phyloP scores from a whole-genome alignment of 2,888 invertebrate species.

The Stictocephala bisonia region DNA sequence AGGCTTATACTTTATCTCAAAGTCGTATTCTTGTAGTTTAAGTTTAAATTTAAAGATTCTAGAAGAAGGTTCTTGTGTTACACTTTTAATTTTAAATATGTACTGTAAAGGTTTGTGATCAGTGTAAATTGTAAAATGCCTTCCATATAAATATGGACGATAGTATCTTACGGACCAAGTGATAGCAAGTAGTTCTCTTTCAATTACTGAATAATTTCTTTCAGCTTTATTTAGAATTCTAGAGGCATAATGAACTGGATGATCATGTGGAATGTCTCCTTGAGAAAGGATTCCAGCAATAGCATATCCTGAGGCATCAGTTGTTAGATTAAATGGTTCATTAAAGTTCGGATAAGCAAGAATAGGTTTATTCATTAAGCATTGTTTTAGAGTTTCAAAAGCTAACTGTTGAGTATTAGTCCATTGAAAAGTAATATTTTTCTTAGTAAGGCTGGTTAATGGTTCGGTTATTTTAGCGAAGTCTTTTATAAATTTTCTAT shows the following conservation, averaged over 20 bases:
- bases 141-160: background rate
- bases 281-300: background rate
- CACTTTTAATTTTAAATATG: background rate
- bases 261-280: background rate
- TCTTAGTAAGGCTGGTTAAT: background rate
- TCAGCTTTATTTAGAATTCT: background rate
- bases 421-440: background rate
- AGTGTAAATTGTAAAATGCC: background rate
- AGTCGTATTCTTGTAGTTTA: background rate
- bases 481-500: slow-evolving; percentile 1
- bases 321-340: slow-evolving; percentile 6
- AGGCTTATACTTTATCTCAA: too few species aligned
- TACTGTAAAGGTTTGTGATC: background rate
- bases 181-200: slow-evolving; percentile 17
- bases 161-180: background rate
- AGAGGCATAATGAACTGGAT: background rate
- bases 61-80: too few species aligned
- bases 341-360: background rate
- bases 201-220: background rate
- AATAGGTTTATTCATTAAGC: background rate
- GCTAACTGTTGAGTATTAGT: background rate
- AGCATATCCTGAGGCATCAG: background rate
- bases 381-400: background rate
- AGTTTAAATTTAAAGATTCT: background rate
- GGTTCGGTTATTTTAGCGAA: background rate